Percentiles rank a stretch among this genome's conserved stretches.
phyloP scores from a whole-genome alignment of 2,888 invertebrate species.

The Rhagonycha fulva region DNA sequence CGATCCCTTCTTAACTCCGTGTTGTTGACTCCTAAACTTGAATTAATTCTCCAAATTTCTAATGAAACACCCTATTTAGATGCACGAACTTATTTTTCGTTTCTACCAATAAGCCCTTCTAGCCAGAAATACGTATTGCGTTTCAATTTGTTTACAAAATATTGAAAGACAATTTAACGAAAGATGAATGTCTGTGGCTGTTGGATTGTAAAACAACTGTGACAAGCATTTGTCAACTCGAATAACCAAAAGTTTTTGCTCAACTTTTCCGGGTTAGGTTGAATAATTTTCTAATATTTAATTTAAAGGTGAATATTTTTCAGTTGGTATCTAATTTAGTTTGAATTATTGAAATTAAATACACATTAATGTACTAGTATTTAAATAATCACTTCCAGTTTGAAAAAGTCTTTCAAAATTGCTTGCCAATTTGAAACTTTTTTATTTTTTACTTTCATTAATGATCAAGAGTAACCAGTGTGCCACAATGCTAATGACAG shows the following conservation, averaged over 20 bases:
- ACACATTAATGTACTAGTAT: too few relatives aligned
- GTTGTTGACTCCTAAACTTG: not conserved
- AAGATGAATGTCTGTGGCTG: not conserved
- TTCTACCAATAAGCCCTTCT: not conserved
- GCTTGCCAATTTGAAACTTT: not conserved
- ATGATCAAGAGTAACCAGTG: not conserved
- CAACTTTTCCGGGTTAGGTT: not conserved
- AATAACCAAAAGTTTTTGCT: not conserved
- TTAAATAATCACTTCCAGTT: not conserved
- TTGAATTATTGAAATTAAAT: not conserved
- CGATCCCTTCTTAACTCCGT: slow-evolving; percentile 1
- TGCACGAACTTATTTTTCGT: not conserved
- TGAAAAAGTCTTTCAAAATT: not conserved
- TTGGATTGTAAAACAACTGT: not conserved
- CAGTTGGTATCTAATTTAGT: not conserved
- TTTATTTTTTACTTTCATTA: not conserved
- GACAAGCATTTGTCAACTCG: not conserved
- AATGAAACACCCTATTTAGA: not conserved
- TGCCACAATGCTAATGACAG: not conserved
- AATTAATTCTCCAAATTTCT: not conserved
- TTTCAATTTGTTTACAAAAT: not conserved
- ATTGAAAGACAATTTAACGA: not conserved
- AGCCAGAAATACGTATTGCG: not conserved
- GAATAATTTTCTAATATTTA: not conserved
- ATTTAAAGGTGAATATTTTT: not conserved